phyloP scores from a whole-genome alignment of 1,140 invertebrate species.

The Neodiprion fabricii region DNA sequence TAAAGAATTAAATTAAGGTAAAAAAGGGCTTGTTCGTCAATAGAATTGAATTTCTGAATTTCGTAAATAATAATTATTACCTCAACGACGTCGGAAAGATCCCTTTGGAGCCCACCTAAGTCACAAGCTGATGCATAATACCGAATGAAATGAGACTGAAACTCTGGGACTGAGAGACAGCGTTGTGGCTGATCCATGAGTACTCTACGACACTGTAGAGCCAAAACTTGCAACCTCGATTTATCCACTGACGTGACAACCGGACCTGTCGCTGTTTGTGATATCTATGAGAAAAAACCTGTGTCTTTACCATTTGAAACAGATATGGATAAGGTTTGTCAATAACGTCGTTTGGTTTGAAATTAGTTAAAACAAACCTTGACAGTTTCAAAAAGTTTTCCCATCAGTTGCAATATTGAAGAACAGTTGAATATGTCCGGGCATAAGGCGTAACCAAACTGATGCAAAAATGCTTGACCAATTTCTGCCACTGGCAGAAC shows the following conservation, averaged over 20 bases:
- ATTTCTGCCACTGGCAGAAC: conserved; percentile 59
- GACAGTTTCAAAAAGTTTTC: conserved; percentile 61
- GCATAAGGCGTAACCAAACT: conserved; percentile 68
- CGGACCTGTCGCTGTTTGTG: conserved; percentile 46
- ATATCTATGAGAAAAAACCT: conserved; percentile 34
- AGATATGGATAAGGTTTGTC: conserved; percentile 13
- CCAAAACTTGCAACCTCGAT: conserved; percentile 55
- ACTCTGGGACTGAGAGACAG: conserved; percentile 59
- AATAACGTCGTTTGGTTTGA: not conserved
- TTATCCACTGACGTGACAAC: conserved; percentile 55
- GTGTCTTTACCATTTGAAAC: conserved; percentile 17
- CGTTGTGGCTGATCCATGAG: conserved; percentile 65
- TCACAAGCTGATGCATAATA: conserved; percentile 59
- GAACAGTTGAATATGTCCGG: conserved; percentile 64
- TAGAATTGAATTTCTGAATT: conserved; percentile 14
- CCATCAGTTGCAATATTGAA: conserved; percentile 62
- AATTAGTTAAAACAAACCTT: conserved; percentile 45
- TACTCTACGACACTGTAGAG: conserved; percentile 63
- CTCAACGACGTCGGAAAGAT: conserved; percentile 61
- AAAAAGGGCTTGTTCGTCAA: conserved; percentile 5
- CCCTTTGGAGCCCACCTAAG: conserved; percentile 58
- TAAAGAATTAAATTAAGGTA: conserved; percentile 27
- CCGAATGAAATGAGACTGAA: conserved; percentile 58
- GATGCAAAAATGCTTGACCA: conserved; percentile 60
- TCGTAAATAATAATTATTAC: conserved; percentile 43